Base-by-base conservation (phyloP, 2,797 vertebrate species). In the Furcifer pardalis region DNA sequence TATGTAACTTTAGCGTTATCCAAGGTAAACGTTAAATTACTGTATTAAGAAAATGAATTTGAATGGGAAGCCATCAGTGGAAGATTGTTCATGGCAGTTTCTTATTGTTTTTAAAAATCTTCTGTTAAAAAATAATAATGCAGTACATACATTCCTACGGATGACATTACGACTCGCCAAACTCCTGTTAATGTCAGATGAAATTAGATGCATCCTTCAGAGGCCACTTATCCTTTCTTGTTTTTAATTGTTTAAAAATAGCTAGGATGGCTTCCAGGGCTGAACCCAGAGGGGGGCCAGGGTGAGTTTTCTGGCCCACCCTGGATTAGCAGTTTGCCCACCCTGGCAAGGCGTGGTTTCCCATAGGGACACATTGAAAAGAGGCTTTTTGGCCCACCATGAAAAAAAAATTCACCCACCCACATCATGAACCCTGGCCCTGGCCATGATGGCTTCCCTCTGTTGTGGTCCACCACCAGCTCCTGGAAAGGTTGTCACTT, bases 121-220 rank as follows among this genome's bases (percentile, higher is more conserved):
- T 56, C 72, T 25, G 15, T 92, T 66, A 17, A 66, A 66, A 17
- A 66, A 66, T 15, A 3, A 35, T 19, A 56, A 49, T 12, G 1
- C 7, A 7, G 37, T 25, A 91, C 86, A 71, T 40, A 32, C 85
- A 79, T 89, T 94, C 88, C 87, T 92, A 85, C 56, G 87, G 56
- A 86, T 40, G 86, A 15, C 66, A 63, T 85, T 81, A 13, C 75
- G 76, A 56, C 86, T 90, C 89, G 91, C 81, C 84, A 74, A 88
- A 88, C 74, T 85, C 66, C 78, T 93, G 86, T 93, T 92, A 92
- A 92, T 84, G 85, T 91, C 92, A 86, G 79, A 86, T 82, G 84
- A 83, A 94, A 91, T 91, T 89, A 90, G 90, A 82, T 5, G 82
- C n/a, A n/a, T 85, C 90, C 82, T 87, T 90, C 89, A 76, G 86